These are phyloP conservation scores for Pogonocherus hispidulus DNA, from an alignment of 2,888 invertebrate genomes.

Conservation along the genomic window DNA sequence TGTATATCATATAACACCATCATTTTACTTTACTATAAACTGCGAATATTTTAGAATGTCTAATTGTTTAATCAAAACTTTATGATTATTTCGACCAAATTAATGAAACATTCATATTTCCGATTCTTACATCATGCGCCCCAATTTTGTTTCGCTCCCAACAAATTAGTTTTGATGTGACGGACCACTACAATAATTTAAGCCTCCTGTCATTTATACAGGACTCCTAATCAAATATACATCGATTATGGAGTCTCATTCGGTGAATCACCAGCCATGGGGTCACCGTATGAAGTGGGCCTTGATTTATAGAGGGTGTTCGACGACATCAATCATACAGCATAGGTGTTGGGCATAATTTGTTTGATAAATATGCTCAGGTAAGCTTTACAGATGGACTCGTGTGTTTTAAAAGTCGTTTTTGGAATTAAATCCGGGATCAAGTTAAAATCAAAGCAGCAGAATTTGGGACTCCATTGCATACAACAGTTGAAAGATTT, in stretches of 20 bases:
- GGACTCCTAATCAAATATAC: constrained; percentile 55
- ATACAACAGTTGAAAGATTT: no score
- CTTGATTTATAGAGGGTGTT: constrained; percentile 41
- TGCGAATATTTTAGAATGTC: no score
- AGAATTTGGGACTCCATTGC: no score
- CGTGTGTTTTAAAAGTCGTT: constrained; percentile 7
- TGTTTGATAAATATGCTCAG: not conserved
- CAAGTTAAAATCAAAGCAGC: no score
- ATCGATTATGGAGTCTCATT: constrained; percentile 55
- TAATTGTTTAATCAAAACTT: no score
- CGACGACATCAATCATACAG: constrained; percentile 26
- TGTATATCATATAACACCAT: no score
- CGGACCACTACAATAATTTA: constrained; percentile 44
- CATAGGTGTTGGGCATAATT: constrained; percentile 7
- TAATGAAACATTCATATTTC: no score
- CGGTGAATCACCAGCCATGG: constrained; percentile 53
- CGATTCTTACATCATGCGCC: not conserved
- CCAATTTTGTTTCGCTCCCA: not conserved
- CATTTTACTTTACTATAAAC: no score
- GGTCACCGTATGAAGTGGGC: constrained; percentile 42
- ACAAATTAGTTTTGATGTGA: constrained; percentile 31
- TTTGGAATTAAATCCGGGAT: no score
- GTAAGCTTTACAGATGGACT: constrained; percentile 11
- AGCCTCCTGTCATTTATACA: constrained; percentile 47
- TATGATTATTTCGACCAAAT: no score